A percentile compares a stretch with the other conserved stretches of the same genome.
phyloP scores from a whole-genome alignment of 2,113 vertebrate species.

The Campylomormyrus tamandua region DNA sequence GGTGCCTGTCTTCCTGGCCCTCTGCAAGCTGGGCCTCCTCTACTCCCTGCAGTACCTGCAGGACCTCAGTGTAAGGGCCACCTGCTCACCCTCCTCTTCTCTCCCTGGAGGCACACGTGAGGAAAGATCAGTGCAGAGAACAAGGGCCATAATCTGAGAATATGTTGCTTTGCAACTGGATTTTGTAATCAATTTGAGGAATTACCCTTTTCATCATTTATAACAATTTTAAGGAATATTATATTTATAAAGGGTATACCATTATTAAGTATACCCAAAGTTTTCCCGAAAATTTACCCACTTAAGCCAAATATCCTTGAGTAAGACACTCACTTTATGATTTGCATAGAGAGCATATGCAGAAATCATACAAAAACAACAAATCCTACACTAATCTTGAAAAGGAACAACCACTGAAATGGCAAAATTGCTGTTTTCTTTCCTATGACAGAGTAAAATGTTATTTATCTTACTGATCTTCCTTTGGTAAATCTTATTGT shows the following conservation, averaged over 20 bases:
- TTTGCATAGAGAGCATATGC: neutral
- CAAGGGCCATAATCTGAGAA: neutral
- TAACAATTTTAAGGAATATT: neutral
- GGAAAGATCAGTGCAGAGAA: neutral
- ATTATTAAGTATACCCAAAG: neutral
- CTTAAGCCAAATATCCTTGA: neutral
- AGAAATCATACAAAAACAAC: neutral
- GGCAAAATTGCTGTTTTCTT: neutral
- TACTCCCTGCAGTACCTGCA: constrained; percentile 84
- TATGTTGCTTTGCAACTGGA: neutral
- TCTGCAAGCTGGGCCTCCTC: constrained; percentile 86
- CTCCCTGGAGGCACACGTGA: neutral
- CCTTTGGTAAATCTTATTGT: neutral
- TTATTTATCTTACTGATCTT: neutral
- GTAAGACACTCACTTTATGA: neutral
- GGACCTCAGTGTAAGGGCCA: constrained; percentile 82
- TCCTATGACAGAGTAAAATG: neutral
- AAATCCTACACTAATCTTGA: neutral
- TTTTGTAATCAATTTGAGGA: neutral
- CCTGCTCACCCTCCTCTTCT: neutral
- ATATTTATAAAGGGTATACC: neutral
- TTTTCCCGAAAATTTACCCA: neutral
- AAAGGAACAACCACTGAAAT: neutral
- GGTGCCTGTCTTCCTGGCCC: constrained; percentile 91
- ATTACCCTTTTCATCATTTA: neutral